phyloP scores from a whole-genome alignment of 53 echinoderm and acorn worm species.

The Hippasteria phrygiana region DNA sequence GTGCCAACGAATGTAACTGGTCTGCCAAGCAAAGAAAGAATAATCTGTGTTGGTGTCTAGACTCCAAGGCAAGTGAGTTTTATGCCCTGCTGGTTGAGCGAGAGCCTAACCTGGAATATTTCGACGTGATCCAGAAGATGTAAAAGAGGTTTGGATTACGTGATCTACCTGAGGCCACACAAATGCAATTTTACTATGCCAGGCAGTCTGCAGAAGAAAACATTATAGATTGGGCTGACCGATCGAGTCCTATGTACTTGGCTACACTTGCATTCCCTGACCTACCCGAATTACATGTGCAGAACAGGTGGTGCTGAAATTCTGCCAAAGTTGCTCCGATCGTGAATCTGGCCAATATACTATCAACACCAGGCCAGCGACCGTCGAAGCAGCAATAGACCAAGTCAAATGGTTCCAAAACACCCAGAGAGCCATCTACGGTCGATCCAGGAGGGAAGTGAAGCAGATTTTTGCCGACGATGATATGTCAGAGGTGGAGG shows the following conservation, averaged over 20 bases:
- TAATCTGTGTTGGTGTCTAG: constrained; percentile 49
- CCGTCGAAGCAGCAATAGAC: constrained; percentile 38
- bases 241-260: constrained; percentile 32
- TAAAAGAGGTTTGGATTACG: constrained; percentile 33
- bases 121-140: constrained; percentile 21
- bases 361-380: constrained; percentile 16
- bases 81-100: constrained; percentile 31
- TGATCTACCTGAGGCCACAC: constrained; percentile 53
- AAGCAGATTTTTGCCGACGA: neutral
- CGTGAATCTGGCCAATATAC: constrained; percentile 60
- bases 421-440: constrained; percentile 47
- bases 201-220: constrained; percentile 42
- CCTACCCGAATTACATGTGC: constrained; percentile 24
- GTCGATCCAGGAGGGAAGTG: constrained; percentile 29
- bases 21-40: constrained; percentile 12
- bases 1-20: constrained; percentile 3
- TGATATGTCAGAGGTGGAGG: neutral
- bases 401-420: constrained; percentile 52
- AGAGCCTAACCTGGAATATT: constrained; percentile 31
- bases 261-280: constrained; percentile 36
- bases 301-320: constrained; percentile 43
- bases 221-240: constrained; percentile 56
- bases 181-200: constrained; percentile 51
- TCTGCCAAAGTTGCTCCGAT: constrained; percentile 55
- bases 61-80: constrained; percentile 48